Percentiles rank a stretch among this genome's conserved stretches.
Conservation (phyloP, 2,797 vertebrate genomes). For the Takifugu rubripes region DNA sequence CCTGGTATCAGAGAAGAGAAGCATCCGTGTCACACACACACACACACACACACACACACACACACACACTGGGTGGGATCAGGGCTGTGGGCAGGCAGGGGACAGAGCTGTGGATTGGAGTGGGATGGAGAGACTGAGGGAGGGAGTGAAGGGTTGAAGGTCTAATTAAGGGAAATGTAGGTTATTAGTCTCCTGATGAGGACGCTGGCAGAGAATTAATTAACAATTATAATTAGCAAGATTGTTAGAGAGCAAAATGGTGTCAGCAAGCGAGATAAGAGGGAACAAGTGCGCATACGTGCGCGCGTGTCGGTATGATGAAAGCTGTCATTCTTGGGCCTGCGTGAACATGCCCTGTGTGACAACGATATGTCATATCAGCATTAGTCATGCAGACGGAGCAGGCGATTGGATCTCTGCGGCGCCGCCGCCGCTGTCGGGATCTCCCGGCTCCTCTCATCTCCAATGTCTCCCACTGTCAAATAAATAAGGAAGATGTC, state of each 20-base stretch:
- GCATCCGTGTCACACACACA: constrained; percentile 10
- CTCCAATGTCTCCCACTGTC: constrained; percentile 31
- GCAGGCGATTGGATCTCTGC: constrained; percentile 60
- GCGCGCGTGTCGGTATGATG: constrained; percentile 36
- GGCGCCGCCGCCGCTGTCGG: constrained; percentile 28
- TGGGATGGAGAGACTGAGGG: constrained; percentile 63
- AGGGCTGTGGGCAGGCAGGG: constrained; percentile 40
- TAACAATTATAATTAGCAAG: constrained; percentile 88
- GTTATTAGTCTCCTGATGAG: constrained; percentile 86
- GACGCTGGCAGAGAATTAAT: constrained; percentile 82
- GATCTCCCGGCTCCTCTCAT: neutral
- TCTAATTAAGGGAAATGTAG: constrained; percentile 87
- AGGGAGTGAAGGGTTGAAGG: constrained; percentile 77
- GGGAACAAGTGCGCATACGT: constrained; percentile 47
- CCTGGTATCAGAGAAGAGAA: neutral
- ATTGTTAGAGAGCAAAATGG: constrained; percentile 85
- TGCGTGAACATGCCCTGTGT: constrained; percentile 51
- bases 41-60: constrained; percentile 21
- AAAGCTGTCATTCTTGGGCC: constrained; percentile 34
- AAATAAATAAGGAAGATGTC: constrained; percentile 48
- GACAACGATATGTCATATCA: constrained; percentile 62
- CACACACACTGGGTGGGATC: constrained; percentile 29
- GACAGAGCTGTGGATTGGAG: constrained; percentile 55
- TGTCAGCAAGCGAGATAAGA: constrained; percentile 76
- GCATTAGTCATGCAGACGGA: constrained; percentile 59